Evolutionary conservation across 2,888 invertebrate genomes (phyloP), one percentile per base, ranked within the genome.

Genomic region (Conomelus anceps): DNA sequence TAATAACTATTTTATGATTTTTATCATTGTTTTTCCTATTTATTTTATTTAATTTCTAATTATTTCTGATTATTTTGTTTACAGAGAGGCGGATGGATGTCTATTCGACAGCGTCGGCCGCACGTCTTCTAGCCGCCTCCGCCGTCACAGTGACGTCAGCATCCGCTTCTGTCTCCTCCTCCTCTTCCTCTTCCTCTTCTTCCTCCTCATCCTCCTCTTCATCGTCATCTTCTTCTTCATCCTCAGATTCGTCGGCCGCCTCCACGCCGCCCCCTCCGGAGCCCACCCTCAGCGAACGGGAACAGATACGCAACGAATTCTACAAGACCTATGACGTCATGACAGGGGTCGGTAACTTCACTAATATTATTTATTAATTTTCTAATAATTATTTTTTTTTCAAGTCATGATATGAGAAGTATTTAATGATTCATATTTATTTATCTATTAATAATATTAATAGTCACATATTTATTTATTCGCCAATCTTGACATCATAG

Each of bases 251-350:
- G 34, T 29, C 88, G 34, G 84, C 89, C 34, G 92, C 92, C 91
- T 92, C 88, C 20, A 22, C 89, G 84, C 63, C 86, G 9, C 89
- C 84, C 3, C 85, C 85, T 13, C 89, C 90, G 11, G 63, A 92
- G 91, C 93, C 93, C 91, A 93, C 93, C 90, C 92, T 93, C 91
- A 93, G 93, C 92, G 95, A 96, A 92, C 95, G 96, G 89, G 96
- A 96, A 93, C 95, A 96, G 92, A 95, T 96, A 92, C 96, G 96
- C 92, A 95, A 96, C 92, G 97, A 97, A 93, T 98, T 97, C 94
- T 98, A 97, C 94, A 96, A 96, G 92, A 97, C 97, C 63, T 98
- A 98, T 94, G 98, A 98, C 95, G 97, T 97, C 93, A 98, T 98
- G 98, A 98, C 98, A 92, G 98, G 98, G 91, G 96, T 92, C 90